Evolutionary conservation across 1,140 invertebrate species (phyloP).

Genomic region (Lethrus apterus): DNA sequence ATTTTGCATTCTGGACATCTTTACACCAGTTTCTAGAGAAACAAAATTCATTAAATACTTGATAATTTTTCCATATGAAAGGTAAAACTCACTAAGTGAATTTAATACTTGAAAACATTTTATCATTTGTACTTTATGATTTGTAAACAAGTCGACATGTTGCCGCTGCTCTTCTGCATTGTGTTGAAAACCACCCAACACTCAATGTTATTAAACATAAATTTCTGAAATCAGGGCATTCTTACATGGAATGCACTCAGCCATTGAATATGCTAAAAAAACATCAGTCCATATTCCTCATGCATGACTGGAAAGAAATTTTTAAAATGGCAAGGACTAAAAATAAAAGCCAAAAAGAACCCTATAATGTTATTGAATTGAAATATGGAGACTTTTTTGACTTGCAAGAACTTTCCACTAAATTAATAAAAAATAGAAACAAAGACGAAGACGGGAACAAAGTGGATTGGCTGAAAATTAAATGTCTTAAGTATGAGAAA

Average conservation of each 20-base stretch:
- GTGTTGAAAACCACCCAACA: not conserved
- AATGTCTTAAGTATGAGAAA: constrained; percentile 13
- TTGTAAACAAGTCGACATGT: too few relatives aligned
- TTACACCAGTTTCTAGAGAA: too few relatives aligned
- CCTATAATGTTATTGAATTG: constrained; percentile 7
- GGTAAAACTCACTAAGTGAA: too few relatives aligned
- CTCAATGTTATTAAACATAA: constrained; percentile 21
- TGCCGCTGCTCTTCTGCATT: too few relatives aligned
- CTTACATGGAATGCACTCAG: constrained; percentile 36
- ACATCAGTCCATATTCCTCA: too few relatives aligned
- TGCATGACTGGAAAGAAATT: too few relatives aligned
- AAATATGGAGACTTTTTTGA: constrained; percentile 5
- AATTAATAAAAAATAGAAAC: constrained; percentile 11
- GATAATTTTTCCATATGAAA: too few relatives aligned
- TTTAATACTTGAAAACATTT: too few relatives aligned
- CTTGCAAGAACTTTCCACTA: constrained; percentile 9
- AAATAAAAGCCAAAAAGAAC: constrained; percentile 1
- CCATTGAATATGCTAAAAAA: constrained; percentile 29
- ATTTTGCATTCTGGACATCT: too few relatives aligned
- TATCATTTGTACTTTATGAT: too few relatives aligned
- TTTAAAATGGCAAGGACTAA: constrained; percentile 8
- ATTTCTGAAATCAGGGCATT: constrained; percentile 37
- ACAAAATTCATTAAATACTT: too few relatives aligned
- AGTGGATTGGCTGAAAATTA: constrained; percentile 15
- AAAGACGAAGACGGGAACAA: constrained; percentile 11